Base-by-base conservation (phyloP, 2,113 vertebrate species). In the Hiodon alosoides region DNA sequence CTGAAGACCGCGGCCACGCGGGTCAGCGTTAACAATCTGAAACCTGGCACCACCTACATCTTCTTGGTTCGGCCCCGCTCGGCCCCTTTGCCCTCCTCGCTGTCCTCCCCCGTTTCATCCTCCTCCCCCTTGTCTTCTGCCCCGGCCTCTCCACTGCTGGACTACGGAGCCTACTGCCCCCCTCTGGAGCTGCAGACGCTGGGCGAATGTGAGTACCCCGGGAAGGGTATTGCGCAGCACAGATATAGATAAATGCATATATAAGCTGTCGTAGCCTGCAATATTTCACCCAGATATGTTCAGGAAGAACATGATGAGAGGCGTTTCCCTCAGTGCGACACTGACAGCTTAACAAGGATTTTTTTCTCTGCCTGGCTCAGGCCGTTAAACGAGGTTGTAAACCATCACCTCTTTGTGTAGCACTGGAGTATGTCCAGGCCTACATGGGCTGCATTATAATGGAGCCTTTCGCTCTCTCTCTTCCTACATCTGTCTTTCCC, bases 121-220 rank as follows among this genome's bases (percentile, higher is more conserved):
- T 89, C 93, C 52, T 93, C 92, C 14, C 86, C 85, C 0, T 85
- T 85, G 1, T 82, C 87, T 79, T 90, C 81, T 60, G 80, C 51
- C 77, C 88, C 5, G 0, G 91, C 93, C 0, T 86, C 92, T 11
- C 93, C 94, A 2, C 87, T 85, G 1, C 93, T 93, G 0, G 95
- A 97, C 80, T 92, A 92, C 0, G 93, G 95, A 14, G 93, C 80
- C 59, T 94, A 91, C 89, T 95, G 91, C 75, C 81, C 93, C 2
- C 94, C 94, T 74, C 93, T 98, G 64, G 96, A 98, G 86, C 94
- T 98, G 79, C 93, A 96, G 90, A 98, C 96, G 0, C 85, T 94
- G 55, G 93, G 93, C 77, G 95, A 98, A 82, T 47, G 96, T 98
- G 83, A 95, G 96, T 93, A 52, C 13, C 4, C 13, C 9, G 46